phyloP scores from a whole-genome alignment of 2,888 invertebrate species.

The Rutpela maculata region DNA sequence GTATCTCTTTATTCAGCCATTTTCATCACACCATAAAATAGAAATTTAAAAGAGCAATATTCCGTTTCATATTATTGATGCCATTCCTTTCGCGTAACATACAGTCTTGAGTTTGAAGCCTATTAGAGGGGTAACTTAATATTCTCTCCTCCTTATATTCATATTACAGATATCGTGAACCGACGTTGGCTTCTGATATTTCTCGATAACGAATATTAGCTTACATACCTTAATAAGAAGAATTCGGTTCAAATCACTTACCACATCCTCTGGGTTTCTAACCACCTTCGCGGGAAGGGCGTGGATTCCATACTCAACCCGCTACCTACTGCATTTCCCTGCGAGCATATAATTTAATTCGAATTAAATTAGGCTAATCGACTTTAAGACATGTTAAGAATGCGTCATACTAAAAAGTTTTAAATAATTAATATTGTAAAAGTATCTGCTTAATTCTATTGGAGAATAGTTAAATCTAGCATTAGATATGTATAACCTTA shows the following conservation, averaged over 20 bases:
- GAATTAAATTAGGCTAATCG: too few species aligned
- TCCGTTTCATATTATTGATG: not conserved
- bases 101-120: not conserved
- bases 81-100: not conserved
- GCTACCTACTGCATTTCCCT: not conserved
- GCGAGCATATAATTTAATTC: not conserved
- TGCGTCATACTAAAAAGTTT: too few species aligned
- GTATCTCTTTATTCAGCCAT: not conserved
- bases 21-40: not conserved
- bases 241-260: not conserved
- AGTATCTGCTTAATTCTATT: too few species aligned
- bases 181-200: not conserved
- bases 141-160: not conserved
- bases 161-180: slow-evolving; percentile 3
- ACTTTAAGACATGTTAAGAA: too few species aligned
- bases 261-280: not conserved
- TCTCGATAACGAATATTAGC: slow-evolving; percentile 1
- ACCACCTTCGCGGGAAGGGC: not conserved
- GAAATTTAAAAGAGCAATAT: not conserved
- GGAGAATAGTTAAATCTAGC: too few species aligned
- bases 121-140: not conserved
- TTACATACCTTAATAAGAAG: not conserved
- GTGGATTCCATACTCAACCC: not conserved
- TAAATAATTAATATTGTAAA: too few species aligned
- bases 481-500: too few species aligned